These are phyloP conservation scores for Cantharis lateralis DNA, from an alignment of 2,888 invertebrate genomes.

Conservation along the genomic window DNA sequence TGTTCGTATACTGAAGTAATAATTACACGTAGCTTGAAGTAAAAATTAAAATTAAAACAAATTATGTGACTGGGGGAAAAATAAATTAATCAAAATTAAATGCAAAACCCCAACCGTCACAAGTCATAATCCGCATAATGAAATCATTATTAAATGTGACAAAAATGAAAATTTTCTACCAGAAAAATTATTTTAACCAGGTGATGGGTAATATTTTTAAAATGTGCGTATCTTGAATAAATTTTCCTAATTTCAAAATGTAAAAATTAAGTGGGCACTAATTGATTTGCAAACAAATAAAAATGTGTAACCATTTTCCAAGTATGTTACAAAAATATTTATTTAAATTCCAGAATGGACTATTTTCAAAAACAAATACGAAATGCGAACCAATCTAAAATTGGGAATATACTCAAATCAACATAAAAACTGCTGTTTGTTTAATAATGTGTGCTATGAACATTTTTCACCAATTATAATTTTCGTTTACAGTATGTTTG, in stretches of 20 bases:
- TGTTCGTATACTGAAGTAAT: not conserved
- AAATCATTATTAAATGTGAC: conserved; percentile 1
- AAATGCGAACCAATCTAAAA: not conserved
- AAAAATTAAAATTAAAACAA: not conserved
- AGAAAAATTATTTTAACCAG: not conserved
- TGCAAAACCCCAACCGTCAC: not conserved
- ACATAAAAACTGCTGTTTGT: not conserved
- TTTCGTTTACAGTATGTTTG: not conserved
- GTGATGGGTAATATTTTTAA: not conserved
- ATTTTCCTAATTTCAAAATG: not conserved
- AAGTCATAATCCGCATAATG: not conserved
- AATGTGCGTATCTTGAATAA: not conserved
- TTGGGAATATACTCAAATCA: not conserved
- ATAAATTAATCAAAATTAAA: conserved; percentile 3
- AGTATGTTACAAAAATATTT: not conserved
- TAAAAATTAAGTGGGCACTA: not conserved
- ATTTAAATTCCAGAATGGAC: not conserved
- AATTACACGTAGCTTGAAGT: not conserved
- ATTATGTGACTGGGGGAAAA: not conserved
- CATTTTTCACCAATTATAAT: not conserved
- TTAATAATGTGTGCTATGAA: not conserved
- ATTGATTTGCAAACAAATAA: not conserved
- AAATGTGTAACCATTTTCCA: not conserved
- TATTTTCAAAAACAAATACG: not conserved
- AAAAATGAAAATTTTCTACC: not conserved